Conservation (phyloP, 2,797 vertebrate species). For the Epinephelus awoara region DNA sequence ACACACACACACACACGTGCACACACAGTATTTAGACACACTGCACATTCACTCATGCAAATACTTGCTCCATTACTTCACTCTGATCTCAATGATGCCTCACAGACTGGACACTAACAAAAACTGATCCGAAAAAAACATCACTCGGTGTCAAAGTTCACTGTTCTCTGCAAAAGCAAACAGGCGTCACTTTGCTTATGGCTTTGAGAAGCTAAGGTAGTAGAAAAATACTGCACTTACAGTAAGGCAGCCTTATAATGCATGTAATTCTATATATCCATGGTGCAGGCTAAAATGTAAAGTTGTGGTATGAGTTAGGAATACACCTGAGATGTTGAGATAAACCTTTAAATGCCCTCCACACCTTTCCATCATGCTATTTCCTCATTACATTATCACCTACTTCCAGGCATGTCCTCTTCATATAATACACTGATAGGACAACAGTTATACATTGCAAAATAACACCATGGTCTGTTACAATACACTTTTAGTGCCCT, state of each 20-base stretch:
- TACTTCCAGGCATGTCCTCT: conserved; percentile 7
- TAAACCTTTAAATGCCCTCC: not conserved
- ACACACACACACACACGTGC: conserved; percentile 6
- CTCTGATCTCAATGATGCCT: conserved; percentile 57
- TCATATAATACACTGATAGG: not conserved
- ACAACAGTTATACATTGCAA: conserved; percentile 24
- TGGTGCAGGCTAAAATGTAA: no score
- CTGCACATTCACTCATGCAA: conserved; percentile 50
- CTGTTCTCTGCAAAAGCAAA: conserved; percentile 16
- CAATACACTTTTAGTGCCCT: conserved; percentile 47
- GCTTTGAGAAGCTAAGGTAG: conserved; percentile 4
- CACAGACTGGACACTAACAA: conserved; percentile 40
- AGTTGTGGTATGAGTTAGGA: not conserved
- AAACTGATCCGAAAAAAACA: conserved; percentile 17
- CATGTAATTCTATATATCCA: no score
- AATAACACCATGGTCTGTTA: conserved; percentile 36
- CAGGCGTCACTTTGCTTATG: conserved; percentile 17
- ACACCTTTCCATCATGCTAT: conserved; percentile 1
- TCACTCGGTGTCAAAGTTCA: conserved; percentile 53
- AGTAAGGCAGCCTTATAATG: no score
- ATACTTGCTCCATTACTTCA: conserved; percentile 39
- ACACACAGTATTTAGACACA: conserved; percentile 19
- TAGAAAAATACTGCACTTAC: conserved; percentile 4
- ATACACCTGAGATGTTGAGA: not conserved
- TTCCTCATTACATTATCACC: conserved; percentile 19